phyloP scores from a whole-genome alignment of 2,797 vertebrate genomes.

The Lophius americanus region DNA sequence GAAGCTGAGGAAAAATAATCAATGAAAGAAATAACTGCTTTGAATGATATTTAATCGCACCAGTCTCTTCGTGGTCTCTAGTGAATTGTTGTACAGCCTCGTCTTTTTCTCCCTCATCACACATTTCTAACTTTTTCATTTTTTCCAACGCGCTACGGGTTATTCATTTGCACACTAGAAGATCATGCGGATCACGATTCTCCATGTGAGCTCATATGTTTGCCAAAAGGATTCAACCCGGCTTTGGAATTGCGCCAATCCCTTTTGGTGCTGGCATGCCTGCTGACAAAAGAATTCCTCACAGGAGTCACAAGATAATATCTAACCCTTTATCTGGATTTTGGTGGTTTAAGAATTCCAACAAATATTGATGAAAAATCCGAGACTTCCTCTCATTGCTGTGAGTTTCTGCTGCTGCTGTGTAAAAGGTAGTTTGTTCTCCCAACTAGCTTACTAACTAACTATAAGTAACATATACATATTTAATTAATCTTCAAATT shows the following conservation, averaged over 20 bases:
- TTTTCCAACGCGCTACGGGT: conserved; percentile 26
- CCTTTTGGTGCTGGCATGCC: conserved; percentile 29
- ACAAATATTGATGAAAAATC: no score
- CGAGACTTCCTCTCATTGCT: no score
- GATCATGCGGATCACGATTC: not conserved
- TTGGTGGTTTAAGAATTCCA: not conserved
- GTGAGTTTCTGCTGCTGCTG: no score
- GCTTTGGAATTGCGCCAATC: conserved; percentile 17
- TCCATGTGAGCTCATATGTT: not conserved
- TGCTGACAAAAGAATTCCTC: conserved; percentile 30
- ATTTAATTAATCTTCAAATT: not conserved
- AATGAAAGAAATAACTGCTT: no score
- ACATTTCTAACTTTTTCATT: not conserved
- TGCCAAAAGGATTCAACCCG: not conserved
- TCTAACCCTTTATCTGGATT: conserved; percentile 21
- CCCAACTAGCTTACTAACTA: not conserved
- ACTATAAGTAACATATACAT: not conserved
- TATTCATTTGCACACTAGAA: conserved; percentile 19
- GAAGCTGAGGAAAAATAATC: no score
- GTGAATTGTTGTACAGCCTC: conserved; percentile 20
- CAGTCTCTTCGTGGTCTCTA: not conserved
- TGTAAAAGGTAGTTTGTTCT: no score
- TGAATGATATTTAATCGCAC: no score
- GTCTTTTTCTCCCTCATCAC: conserved; percentile 32
- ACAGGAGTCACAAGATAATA: conserved; percentile 27